Base-by-base conservation (phyloP, 2,797 vertebrate species). In the Coregonus suidteri region DNA sequence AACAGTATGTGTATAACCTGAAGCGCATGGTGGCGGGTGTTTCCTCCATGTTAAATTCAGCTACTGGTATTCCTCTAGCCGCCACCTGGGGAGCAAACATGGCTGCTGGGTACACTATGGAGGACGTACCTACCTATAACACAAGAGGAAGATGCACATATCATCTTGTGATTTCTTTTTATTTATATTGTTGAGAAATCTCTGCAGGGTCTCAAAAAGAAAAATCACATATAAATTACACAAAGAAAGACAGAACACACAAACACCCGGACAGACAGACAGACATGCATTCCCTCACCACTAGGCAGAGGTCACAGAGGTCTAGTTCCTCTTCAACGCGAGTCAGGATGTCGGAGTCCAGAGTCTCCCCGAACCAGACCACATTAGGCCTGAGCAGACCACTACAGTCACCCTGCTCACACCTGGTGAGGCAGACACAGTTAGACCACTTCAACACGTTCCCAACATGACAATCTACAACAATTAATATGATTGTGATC, bases 41-140 rank as follows among this genome's bases (percentile, higher is more conserved):
- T 84, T 93, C 73, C 53, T 96, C 95, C 91, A 89, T 96, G 94
- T 99, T 99, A 85, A 99, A 99, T 75, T 99, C 98, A 0, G 97
- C 98, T 68, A 99, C 98, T 0, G 97, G 95, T 69, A 99, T 94
- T 0, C 96, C 97, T 85, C 96, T 91, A 76, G 93, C 93, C 0
- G 97, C 96, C 73, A 98, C 97, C 84, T 97, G 96, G 1, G 98
- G 98, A 68, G 97, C 98, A 82, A 99, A 99, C 96, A 98, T 97
- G 75, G 97, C 98, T 0, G 98, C 97, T 1, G 98, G 98, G 86
- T 99, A 98, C 81, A 99, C 97, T 71, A 97, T 79, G 0, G 98
- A 98, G 6, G 98, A 99, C 0, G 97, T 98, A 14, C 98, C 98
- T 1, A 97, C 96, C 98, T 99, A 79, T 37, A 80, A 66, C 73